Evolutionary conservation across 2,797 vertebrate species (phyloP).

Genomic region (Chaetodon trifasciatus): DNA sequence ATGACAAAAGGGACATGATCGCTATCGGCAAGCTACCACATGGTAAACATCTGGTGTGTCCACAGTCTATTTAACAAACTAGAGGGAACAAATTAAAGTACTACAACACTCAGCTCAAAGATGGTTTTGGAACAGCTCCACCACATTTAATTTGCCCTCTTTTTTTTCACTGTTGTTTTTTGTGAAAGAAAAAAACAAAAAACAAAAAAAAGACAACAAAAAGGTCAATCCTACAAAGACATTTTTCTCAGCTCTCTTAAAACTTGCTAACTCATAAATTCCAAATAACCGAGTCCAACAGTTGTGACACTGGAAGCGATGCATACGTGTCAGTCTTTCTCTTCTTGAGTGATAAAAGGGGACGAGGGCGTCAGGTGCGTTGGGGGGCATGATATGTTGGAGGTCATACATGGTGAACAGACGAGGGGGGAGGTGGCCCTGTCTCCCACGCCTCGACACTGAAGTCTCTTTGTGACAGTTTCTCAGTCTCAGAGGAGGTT

Average conservation of each 20-base stretch:
- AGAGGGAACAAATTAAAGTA: constrained; percentile 51
- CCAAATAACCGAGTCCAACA: constrained; percentile 55
- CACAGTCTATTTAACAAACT: constrained; percentile 50
- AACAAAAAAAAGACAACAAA: constrained; percentile 64
- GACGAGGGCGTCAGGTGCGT: constrained; percentile 21
- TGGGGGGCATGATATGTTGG: constrained; percentile 67
- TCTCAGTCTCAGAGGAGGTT: constrained; percentile 56
- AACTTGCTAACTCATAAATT: constrained; percentile 76
- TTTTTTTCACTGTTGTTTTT: constrained; percentile 68
- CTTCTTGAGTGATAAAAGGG: constrained; percentile 54
- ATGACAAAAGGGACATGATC: constrained; percentile 40
- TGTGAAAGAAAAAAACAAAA: constrained; percentile 74
- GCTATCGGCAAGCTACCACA: constrained; percentile 47
- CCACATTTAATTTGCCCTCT: constrained; percentile 83
- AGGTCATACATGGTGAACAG: constrained; percentile 46
- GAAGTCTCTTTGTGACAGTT: constrained; percentile 63
- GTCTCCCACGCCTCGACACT: constrained; percentile 43
- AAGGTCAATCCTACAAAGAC: constrained; percentile 82
- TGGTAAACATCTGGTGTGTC: constrained; percentile 50
- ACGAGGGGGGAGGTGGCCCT: constrained; percentile 30
- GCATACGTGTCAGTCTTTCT: constrained; percentile 76
- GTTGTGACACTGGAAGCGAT: constrained; percentile 77
- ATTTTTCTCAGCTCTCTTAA: constrained; percentile 63
- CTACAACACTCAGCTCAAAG: constrained; percentile 62
- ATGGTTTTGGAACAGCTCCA: constrained; percentile 76